Evolutionary conservation across 2,113 vertebrate genomes (phyloP), one percentile per base, ranked within the genome.

Genomic region (Strix uralensis): DNA sequence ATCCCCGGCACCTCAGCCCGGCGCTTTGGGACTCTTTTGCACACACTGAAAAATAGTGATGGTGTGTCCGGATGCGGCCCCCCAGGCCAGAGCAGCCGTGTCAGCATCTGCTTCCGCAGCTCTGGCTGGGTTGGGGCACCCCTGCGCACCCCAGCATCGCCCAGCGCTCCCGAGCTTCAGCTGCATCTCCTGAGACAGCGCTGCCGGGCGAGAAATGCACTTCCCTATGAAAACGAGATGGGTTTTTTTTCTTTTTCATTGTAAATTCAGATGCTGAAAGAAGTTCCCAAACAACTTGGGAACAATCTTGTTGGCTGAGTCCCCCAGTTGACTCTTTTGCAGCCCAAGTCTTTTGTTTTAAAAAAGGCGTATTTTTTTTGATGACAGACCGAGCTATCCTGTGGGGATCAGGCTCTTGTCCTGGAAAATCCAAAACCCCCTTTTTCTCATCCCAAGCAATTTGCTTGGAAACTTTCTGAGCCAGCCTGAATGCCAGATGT

Each of bases 401-500:
- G 0, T 14, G 66, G 25, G 71, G 44, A 79, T 8, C 29, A 47
- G 69, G 61, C 89, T 78, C 26, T 89, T 52, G 20, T 78, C 59
- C 65, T 73, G 46, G n/a, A 59, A 94, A 88, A 66, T 54, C 44
- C 72, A 80, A 77, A 29, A 10, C 22, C 86, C 63, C 47, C 34
- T 57, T 86, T 71, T 78, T 59, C 80, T 70, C 57, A 67, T 81
- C 47, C 52, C 47, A 63, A 21, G 17, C 32, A n/a, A 52, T 71
- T 85, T 67, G 13, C 75, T 59, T 92, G 83, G 75, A 62, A 94
- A 81, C 61, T 80, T 94, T 87, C 55, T 54, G 78, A 85, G 77
- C 55, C 26, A 73, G 67, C 42, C 54, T 57, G 63, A 42, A 38
- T 67, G 42, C 91, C 94, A 96, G 90, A 91, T 82, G 87, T 57